Conservation (phyloP, 1,140 invertebrate genomes). For the Sycophaga agraensis region DNA sequence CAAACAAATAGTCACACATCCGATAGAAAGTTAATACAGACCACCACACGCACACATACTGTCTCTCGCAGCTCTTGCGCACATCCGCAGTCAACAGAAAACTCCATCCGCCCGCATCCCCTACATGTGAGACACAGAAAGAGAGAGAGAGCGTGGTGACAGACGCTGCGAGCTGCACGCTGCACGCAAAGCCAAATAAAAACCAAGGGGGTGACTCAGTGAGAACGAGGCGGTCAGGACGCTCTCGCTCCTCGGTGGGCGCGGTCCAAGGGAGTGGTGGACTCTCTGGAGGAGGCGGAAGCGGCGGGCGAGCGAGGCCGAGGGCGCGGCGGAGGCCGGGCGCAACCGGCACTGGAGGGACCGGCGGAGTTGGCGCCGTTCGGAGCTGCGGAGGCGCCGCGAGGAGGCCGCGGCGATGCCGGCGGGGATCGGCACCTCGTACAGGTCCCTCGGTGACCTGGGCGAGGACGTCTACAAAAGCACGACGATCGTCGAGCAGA, state of each 20-base stretch:
- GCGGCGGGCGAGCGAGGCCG: background rate
- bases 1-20: too few species aligned
- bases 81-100: background rate
- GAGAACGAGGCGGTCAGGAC: background rate
- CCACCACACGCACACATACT: conserved; percentile 22
- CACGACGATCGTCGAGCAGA: conserved; percentile 63
- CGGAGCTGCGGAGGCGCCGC: conserved; percentile 17
- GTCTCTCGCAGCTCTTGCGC: conserved; percentile 19
- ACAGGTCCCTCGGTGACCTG: conserved; percentile 64
- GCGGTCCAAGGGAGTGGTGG: too few species aligned
- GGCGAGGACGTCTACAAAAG: conserved; percentile 66
- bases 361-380: conserved; percentile 24
- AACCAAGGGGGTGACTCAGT: too few species aligned
- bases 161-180: too few species aligned
- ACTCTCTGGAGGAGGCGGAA: too few species aligned
- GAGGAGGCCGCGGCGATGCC: conserved; percentile 50
- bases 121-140: too few species aligned
- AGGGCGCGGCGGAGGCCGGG: too few species aligned
- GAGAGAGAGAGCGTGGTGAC: too few species aligned
- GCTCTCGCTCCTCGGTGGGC: background rate
- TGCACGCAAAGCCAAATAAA: too few species aligned
- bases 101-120: too few species aligned
- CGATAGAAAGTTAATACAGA: background rate
- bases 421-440: conserved; percentile 64
- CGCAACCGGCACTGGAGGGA: background rate